A percentile compares a stretch with the other conserved stretches of the same genome.
Conservation (phyloP, 2,888 invertebrate species). For the Parnassius mnemosyne region DNA sequence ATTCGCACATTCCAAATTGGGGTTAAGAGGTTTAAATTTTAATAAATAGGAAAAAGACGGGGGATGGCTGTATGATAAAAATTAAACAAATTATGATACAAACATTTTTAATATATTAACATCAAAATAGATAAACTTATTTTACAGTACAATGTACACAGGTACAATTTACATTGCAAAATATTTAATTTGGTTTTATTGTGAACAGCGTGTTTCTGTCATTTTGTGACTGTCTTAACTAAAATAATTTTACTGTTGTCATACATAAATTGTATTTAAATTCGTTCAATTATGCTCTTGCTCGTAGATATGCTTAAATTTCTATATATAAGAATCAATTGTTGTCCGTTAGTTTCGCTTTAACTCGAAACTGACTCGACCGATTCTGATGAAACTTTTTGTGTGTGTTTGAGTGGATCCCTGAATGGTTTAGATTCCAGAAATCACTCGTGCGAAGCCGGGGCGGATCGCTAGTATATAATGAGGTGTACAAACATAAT, state of each 20-base stretch:
- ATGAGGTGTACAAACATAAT: slow-evolving; percentile 1
- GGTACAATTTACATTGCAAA: slow-evolving; percentile 9
- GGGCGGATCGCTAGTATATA: too few species aligned
- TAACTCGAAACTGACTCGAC: too few species aligned
- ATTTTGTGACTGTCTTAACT: slow-evolving; percentile 2
- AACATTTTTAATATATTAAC: slow-evolving; percentile 19
- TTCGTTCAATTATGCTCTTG: background rate
- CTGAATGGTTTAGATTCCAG: too few species aligned
- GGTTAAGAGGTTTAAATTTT: too few species aligned
- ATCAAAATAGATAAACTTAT: slow-evolving; percentile 6
- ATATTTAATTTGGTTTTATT: slow-evolving; percentile 2
- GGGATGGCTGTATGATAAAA: background rate
- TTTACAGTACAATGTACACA: slow-evolving; percentile 14
- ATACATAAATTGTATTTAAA: background rate
- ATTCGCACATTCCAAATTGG: too few species aligned
- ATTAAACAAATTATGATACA: slow-evolving; percentile 10
- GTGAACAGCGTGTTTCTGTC: background rate
- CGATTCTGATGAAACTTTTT: too few species aligned
- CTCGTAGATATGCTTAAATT: slow-evolving; percentile 14
- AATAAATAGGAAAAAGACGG: too few species aligned
- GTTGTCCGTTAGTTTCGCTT: too few species aligned
- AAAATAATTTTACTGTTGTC: background rate
- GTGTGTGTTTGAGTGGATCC: too few species aligned
- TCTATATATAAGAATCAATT: too few species aligned
- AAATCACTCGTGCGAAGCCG: too few species aligned